Conservation (phyloP, 2,888 invertebrate genomes). For the Mystacides longicornis region DNA sequence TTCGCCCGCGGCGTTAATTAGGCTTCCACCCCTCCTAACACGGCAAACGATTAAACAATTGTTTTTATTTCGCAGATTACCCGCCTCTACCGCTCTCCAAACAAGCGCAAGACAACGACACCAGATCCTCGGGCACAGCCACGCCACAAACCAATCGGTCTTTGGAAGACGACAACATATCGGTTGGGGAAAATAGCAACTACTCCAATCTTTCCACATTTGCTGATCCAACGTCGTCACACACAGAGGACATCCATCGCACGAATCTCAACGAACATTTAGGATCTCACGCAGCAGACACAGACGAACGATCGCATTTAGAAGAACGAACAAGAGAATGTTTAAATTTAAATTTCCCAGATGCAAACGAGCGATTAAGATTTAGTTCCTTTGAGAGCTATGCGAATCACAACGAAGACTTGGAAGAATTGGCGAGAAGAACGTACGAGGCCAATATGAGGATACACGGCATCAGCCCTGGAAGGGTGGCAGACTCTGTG, state of each 20-base stretch:
- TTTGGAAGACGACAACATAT: constrained; percentile 42
- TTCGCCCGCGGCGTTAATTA: too few species aligned
- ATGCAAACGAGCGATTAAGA: constrained; percentile 17
- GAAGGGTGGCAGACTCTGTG: constrained; percentile 37
- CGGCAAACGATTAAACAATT: too few species aligned
- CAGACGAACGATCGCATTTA: constrained; percentile 1
- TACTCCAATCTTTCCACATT: constrained; percentile 32
- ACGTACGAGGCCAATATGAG: constrained; percentile 31
- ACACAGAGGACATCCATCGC: constrained; percentile 8
- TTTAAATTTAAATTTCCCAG: constrained; percentile 30
- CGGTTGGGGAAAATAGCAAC: constrained; percentile 44
- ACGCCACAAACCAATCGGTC: constrained; percentile 6
- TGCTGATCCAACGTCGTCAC: constrained; percentile 32
- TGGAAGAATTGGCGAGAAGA: constrained; percentile 36
- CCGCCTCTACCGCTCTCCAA: too few species aligned
- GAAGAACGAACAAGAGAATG: constrained; percentile 1
- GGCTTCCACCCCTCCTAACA: too few species aligned
- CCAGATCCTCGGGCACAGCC: not conserved
- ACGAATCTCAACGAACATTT: not conserved
- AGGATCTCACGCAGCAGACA: not conserved
- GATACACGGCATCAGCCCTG: constrained; percentile 33
- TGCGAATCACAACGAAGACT: constrained; percentile 28
- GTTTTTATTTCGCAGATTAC: too few species aligned
- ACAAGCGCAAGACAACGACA: too few species aligned
- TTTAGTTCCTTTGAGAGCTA: constrained; percentile 11